Conservation (phyloP, 1,140 invertebrate species). For the Argopecten irradians region DNA sequence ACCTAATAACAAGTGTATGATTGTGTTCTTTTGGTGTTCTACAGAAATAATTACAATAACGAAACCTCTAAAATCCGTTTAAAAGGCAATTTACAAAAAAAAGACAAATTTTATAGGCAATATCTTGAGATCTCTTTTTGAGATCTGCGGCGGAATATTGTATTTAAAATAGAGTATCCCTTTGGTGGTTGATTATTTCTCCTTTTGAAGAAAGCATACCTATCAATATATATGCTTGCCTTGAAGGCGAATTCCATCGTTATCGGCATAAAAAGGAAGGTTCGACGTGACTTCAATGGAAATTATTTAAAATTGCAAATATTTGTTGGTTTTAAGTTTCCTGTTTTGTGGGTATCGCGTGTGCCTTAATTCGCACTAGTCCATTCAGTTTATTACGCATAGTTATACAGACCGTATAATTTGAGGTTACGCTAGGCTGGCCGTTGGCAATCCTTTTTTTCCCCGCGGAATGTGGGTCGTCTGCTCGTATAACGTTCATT, state of each 20-base stretch:
- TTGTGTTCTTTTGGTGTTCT: neutral
- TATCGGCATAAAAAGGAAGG: neutral
- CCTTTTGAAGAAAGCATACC: neutral
- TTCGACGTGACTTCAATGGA: neutral
- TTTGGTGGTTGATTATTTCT: neutral
- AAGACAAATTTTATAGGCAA: neutral
- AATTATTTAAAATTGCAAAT: slow-evolving; percentile 3
- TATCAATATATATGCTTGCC: neutral
- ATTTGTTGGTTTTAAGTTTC: neutral
- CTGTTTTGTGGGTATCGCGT: neutral
- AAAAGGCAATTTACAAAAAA: neutral
- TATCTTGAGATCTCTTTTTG: neutral
- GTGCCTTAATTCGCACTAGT: slow-evolving; percentile 5
- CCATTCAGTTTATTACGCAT: neutral
- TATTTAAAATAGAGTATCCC: neutral
- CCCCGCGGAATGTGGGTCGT: neutral
- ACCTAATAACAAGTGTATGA: neutral
- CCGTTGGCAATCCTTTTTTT: neutral
- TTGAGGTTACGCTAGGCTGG: neutral
- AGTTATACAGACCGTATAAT: neutral
- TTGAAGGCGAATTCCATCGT: neutral
- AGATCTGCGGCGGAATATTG: neutral
- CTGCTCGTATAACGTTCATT: neutral
- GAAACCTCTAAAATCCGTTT: neutral
- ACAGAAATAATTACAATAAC: neutral